Percentiles rank a stretch among this genome's conserved stretches.
Evolutionary conservation across 2,797 vertebrate genomes (phyloP).

Genomic region (Neosilurus mollespiculum): DNA sequence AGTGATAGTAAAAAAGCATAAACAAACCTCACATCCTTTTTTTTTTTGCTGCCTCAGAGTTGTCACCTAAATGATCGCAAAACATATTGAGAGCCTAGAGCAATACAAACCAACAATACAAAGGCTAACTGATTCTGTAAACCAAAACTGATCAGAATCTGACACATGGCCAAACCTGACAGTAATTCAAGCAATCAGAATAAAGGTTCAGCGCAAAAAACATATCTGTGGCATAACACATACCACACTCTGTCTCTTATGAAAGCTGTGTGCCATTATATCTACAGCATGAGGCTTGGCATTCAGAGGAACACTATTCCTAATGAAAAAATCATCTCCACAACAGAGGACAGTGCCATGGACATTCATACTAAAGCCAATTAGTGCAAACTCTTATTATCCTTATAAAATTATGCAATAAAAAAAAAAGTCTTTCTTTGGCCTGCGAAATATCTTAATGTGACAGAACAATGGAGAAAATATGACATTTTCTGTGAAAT

Average conservation of each 20-base stretch:
- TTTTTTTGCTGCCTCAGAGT: slow-evolving; percentile 54
- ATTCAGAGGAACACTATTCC: neutral
- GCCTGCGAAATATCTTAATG: slow-evolving; percentile 30
- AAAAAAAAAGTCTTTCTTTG: slow-evolving; percentile 30
- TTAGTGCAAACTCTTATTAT: slow-evolving; percentile 27
- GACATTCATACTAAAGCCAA: slow-evolving; percentile 20
- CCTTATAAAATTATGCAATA: slow-evolving; percentile 30
- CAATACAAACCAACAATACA: slow-evolving; percentile 68
- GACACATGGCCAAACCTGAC: slow-evolving; percentile 57
- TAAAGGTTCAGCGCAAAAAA: slow-evolving; percentile 59
- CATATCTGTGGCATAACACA: slow-evolving; percentile 35
- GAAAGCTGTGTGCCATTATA: neutral
- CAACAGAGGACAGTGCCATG: slow-evolving; percentile 1
- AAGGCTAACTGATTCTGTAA: slow-evolving; percentile 80
- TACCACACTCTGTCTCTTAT: neutral
- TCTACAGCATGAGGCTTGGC: neutral
- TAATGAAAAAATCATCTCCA: slow-evolving; percentile 2
- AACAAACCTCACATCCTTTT: slow-evolving; percentile 48
- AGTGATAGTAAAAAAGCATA: slow-evolving; percentile 47
- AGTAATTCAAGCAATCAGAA: slow-evolving; percentile 54
- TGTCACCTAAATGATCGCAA: slow-evolving; percentile 62
- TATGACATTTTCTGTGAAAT: slow-evolving; percentile 56
- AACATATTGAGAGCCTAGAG: slow-evolving; percentile 59
- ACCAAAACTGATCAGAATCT: slow-evolving; percentile 72
- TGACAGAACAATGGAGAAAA: slow-evolving; percentile 45